Evolutionary conservation across 2,888 invertebrate species (phyloP), one percentile per base, ranked within the genome.

Genomic region (Toxonevra muliebris): DNA sequence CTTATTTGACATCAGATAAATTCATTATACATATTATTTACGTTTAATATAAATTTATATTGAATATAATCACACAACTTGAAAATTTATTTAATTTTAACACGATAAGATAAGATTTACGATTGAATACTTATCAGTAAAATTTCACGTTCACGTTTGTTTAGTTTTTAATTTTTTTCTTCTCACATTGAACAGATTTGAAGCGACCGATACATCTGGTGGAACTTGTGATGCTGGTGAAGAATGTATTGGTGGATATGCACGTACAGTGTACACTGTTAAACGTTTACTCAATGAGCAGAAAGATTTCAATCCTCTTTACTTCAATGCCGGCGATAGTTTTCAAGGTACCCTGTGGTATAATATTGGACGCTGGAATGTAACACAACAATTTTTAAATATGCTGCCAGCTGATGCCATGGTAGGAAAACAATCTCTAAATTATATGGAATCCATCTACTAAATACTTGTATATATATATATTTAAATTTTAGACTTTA

Each of bases 271-370:
- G 73, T 84, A 88, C 20, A 88, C 88, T 61, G 87, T 90, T 19
- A 85, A 86, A 10, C 80, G 83, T 20, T 76, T 89, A 50, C 78
- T 85, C 1, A 71, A 80, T 13, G 80, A 86, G 1, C 84, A 88
- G 2, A 83, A 86, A 48, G 75, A 81, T 1, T 79, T 85, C 72
- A 88, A 89, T 71, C 87, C 91, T 0, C 82, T 95, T 19, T 88
- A 93, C 45, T 83, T 95, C 65, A 93, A 94, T 79, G 94, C 91
- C 0, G 95, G 95, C 0, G 95, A 95, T 83, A 91, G 91, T 80
- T 95, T 90, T 81, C 93, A 94, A 80, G 95, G 95, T 0, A 94
- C 94, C 0, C 87, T 93, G n/a, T 95, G 93, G 92, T 94, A 93
- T 78, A 91, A 90, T 17, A 77, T 92, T 7, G 88, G 90, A n/a